Evolutionary conservation across 2,888 invertebrate genomes (phyloP).

Genomic region (Diarsia dahlii): DNA sequence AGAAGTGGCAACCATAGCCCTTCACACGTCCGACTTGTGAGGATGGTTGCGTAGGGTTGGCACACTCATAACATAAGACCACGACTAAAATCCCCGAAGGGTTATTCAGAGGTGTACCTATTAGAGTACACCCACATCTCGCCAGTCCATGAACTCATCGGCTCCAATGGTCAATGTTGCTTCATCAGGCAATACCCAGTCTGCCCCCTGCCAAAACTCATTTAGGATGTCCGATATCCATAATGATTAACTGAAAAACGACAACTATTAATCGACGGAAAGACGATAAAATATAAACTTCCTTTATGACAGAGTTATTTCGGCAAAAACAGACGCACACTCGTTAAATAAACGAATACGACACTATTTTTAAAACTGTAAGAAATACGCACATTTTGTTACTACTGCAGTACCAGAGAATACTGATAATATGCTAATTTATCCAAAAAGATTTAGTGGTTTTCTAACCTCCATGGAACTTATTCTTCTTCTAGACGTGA

Average conservation of each 20-base stretch:
- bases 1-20: slow-evolving; percentile 72
- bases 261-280: not conserved
- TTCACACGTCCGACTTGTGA: slow-evolving; percentile 70
- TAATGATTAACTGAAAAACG: not conserved
- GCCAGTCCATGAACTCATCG: not conserved
- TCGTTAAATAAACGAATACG: no score
- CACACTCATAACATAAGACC: slow-evolving; percentile 4
- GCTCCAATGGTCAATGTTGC: not conserved
- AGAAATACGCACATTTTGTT: no score
- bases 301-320: not conserved
- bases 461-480: no score
- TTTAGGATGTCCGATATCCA: slow-evolving; percentile 1
- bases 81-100: no score
- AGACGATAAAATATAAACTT: not conserved
- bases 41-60: slow-evolving; percentile 64
- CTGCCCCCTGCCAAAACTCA: not conserved
- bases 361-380: not conserved
- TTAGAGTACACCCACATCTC: no score
- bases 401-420: no score
- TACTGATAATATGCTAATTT: no score
- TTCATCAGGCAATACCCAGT: not conserved
- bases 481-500: no score
- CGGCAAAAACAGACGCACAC: not conserved
- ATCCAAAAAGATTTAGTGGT: no score
- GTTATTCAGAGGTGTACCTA: no score